phyloP scores from a whole-genome alignment of 2,888 invertebrate species.

The Noctuana brunneofusca region DNA sequence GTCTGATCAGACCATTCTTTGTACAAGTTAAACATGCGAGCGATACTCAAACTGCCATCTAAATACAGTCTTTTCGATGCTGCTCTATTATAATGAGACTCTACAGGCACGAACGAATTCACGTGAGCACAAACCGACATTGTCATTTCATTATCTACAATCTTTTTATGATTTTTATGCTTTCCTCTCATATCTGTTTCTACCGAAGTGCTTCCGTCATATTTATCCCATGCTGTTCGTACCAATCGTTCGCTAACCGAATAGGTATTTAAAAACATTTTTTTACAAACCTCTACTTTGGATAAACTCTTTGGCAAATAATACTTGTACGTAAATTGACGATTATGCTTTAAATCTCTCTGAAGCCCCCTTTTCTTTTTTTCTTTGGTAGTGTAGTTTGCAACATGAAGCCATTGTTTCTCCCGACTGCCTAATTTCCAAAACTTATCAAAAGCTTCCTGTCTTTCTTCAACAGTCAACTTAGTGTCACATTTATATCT shows the following conservation, averaged over 20 bases:
- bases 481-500: conserved; percentile 1
- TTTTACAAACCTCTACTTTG: conserved; percentile 1
- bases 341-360: conserved; percentile 3
- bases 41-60: no score
- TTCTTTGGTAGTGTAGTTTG: neutral
- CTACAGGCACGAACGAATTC: no score
- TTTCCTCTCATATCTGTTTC: no score
- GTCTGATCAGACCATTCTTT: neutral
- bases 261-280: conserved; percentile 3
- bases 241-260: no score
- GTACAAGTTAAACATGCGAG: no score
- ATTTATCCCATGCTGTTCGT: no score
- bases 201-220: no score
- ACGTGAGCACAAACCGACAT: no score
- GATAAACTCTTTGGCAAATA: neutral
- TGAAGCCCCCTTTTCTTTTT: neutral
- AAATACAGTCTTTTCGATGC: no score
- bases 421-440: conserved; percentile 7
- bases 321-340: neutral
- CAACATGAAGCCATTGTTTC: conserved; percentile 24
- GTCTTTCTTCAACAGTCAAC: neutral
- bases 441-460: neutral
- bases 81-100: no score
- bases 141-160: no score
- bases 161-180: no score